Percentiles rank a stretch among this genome's conserved stretches.
phyloP scores from a whole-genome alignment of 2,888 invertebrate genomes.

The Mythimna albipuncta region DNA sequence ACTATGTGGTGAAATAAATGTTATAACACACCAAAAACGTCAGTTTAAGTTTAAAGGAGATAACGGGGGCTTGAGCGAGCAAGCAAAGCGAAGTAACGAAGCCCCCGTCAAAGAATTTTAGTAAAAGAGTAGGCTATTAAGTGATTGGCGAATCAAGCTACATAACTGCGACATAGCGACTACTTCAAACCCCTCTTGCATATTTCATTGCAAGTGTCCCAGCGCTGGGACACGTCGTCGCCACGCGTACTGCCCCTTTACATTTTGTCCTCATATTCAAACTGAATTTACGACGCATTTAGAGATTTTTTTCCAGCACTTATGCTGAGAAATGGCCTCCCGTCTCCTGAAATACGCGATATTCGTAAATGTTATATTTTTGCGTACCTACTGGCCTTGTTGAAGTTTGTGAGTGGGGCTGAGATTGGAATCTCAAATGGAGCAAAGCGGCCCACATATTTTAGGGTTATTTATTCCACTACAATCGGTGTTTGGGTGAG shows the following conservation, averaged over 20 bases:
- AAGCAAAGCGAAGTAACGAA: too few species aligned
- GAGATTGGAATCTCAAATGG: slow-evolving; percentile 61
- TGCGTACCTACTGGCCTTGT: slow-evolving; percentile 43
- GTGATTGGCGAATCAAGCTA: too few species aligned
- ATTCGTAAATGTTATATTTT: slow-evolving; percentile 49
- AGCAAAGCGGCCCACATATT: slow-evolving; percentile 56
- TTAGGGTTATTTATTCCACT: slow-evolving; percentile 57
- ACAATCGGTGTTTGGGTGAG: slow-evolving; percentile 31
- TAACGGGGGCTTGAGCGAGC: too few species aligned
- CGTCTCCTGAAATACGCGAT: slow-evolving; percentile 44
- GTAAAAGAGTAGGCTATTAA: too few species aligned
- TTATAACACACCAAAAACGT: too few species aligned
- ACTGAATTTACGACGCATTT: slow-evolving; percentile 61
- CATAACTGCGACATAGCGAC: slow-evolving; percentile 5
- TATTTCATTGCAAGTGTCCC: slow-evolving; percentile 67
- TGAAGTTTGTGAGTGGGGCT: slow-evolving; percentile 55
- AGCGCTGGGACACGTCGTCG: slow-evolving; percentile 55
- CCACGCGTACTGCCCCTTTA: slow-evolving; percentile 58
- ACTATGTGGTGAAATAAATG: too few species aligned
- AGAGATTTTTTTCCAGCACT: slow-evolving; percentile 48
- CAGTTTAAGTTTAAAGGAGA: too few species aligned
- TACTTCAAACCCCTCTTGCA: slow-evolving; percentile 60
- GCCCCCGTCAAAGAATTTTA: too few species aligned
- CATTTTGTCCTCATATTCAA: slow-evolving; percentile 61
- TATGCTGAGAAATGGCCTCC: slow-evolving; percentile 47